Evolutionary conservation across 2,888 invertebrate species (phyloP).

Genomic region (Aquatica leii): DNA sequence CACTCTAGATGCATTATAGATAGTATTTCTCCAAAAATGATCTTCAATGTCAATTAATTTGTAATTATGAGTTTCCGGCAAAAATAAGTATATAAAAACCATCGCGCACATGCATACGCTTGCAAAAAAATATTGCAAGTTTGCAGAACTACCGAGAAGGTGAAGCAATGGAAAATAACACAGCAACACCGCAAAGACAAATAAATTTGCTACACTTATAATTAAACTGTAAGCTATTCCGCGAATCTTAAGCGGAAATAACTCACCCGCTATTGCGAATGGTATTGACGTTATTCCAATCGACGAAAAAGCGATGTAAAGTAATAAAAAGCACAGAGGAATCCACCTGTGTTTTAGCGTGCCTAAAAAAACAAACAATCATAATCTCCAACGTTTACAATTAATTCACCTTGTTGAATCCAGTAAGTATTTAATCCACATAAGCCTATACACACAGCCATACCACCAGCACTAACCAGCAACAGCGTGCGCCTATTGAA

Average conservation of each 20-base stretch:
- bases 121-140: slow-evolving; percentile 67
- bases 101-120: slow-evolving; percentile 58
- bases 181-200: slow-evolving; percentile 68
- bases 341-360: slow-evolving; percentile 58
- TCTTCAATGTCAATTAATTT: slow-evolving; percentile 61
- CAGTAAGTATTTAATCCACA: too few relatives aligned
- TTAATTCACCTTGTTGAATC: too few relatives aligned
- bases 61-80: slow-evolving; percentile 63
- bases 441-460: slow-evolving; percentile 69
- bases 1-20: too few relatives aligned
- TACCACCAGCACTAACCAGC: slow-evolving; percentile 63
- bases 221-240: slow-evolving; percentile 68
- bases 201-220: slow-evolving; percentile 65
- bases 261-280: too few relatives aligned
- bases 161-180: slow-evolving; percentile 58
- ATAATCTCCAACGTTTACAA: slow-evolving; percentile 59
- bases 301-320: too few relatives aligned
- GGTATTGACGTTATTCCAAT: too few relatives aligned
- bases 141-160: slow-evolving; percentile 60
- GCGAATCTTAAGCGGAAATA: too few relatives aligned
- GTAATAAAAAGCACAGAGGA: slow-evolving; percentile 63
- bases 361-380: slow-evolving; percentile 51
- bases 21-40: slow-evolving; percentile 59
- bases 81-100: slow-evolving; percentile 57
- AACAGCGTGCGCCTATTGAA: too few relatives aligned